These are phyloP conservation scores for Urocyon cinereoargenteus DNA, from an alignment of 2,797 vertebrate species.

Conservation along the genomic window DNA sequence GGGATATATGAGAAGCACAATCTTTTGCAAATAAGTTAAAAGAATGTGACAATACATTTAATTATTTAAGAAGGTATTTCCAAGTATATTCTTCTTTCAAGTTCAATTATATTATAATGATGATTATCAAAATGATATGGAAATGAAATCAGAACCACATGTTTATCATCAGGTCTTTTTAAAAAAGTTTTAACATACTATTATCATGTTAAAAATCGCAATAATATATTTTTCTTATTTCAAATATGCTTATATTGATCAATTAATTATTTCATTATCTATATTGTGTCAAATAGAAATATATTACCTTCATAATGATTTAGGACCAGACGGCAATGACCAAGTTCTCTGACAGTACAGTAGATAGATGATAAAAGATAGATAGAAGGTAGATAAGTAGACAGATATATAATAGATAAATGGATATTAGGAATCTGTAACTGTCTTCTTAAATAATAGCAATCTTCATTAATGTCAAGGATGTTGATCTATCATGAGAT, in stretches of 20 bases:
- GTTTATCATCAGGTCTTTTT: neutral
- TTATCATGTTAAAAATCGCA: neutral
- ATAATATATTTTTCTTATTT: neutral
- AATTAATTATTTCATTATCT: neutral
- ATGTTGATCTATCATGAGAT: neutral
- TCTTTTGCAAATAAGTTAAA: neutral
- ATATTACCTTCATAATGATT: neutral
- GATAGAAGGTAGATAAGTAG: neutral
- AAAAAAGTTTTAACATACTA: neutral
- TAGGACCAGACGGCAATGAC: neutral
- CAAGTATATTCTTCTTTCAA: neutral
- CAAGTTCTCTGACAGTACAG: neutral
- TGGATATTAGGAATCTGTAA: neutral
- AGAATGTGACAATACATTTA: neutral
- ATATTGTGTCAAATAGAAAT: neutral
- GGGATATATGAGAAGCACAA: neutral
- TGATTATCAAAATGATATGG: neutral
- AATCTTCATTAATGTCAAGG: neutral
- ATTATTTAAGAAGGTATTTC: neutral
- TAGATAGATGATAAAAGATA: neutral
- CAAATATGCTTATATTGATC: neutral
- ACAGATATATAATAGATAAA: neutral
- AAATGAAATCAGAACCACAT: neutral
- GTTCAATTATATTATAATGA: neutral
- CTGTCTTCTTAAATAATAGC: neutral